A percentile compares a stretch with the other conserved stretches of the same genome.
Conservation (phyloP, 2,113 vertebrate genomes). For the Psittacus erithacus region DNA sequence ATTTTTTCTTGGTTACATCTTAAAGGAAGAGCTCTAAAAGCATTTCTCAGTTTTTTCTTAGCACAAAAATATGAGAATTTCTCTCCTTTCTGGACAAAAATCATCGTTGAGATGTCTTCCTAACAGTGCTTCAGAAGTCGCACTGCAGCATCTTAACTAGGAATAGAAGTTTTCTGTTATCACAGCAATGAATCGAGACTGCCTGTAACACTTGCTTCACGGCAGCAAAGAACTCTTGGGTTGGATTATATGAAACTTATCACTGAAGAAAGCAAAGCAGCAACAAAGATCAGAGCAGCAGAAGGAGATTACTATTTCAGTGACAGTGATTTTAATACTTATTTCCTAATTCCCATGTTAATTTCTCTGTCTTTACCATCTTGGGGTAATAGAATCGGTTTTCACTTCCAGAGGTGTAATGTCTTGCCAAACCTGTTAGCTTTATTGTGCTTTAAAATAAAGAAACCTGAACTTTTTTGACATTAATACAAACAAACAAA, state of each 20-base stretch:
- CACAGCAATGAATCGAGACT: neutral
- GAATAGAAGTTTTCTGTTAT: conserved; percentile 1
- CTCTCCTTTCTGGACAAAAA: neutral
- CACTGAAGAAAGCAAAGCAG: neutral
- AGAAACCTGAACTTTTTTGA: neutral
- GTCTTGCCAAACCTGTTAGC: neutral
- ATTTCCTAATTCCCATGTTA: neutral
- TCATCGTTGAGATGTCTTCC: neutral
- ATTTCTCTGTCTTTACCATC: neutral
- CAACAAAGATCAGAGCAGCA: neutral
- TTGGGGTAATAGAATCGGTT: neutral
- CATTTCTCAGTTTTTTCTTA: neutral
- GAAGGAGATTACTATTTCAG: neutral
- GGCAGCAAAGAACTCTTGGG: neutral
- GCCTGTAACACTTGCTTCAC: neutral
- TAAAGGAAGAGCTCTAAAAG: neutral
- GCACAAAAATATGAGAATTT: neutral
- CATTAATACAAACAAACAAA: neutral
- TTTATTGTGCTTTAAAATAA: neutral
- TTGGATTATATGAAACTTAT: neutral
- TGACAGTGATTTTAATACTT: neutral
- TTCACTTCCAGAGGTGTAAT: neutral
- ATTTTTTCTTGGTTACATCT: conserved; percentile 1
- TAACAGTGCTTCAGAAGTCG: neutral
- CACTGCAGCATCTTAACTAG: neutral